Evolutionary conservation across 2,797 vertebrate species (phyloP).

Genomic region (Parauchenoglanis punctatus): DNA sequence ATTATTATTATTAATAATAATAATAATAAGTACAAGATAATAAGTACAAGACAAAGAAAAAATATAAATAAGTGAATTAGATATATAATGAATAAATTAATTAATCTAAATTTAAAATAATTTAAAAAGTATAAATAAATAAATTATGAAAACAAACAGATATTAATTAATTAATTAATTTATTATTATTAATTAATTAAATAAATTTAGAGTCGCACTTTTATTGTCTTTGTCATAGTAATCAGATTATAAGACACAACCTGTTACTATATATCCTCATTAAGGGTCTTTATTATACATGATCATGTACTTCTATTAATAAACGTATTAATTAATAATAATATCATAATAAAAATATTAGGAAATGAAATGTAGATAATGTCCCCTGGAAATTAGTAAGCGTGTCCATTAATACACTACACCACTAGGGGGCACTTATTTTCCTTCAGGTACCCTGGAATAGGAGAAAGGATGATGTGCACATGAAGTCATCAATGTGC

Average conservation of each 20-base stretch:
- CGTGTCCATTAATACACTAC: neutral
- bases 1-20: neutral
- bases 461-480: neutral
- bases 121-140: neutral
- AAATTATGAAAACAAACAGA: neutral
- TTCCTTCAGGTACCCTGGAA: neutral
- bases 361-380: neutral
- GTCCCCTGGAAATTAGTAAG: neutral
- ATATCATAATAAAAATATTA: neutral
- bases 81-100: too few relatives aligned
- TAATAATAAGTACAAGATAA: neutral
- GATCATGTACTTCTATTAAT: neutral
- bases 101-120: too few relatives aligned
- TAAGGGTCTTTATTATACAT: neutral
- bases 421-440: neutral
- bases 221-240: neutral
- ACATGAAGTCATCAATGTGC: neutral
- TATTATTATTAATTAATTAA: too few relatives aligned
- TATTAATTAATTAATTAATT: too few relatives aligned
- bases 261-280: neutral
- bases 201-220: neutral
- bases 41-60: too few relatives aligned
- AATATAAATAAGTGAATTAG: too few relatives aligned
- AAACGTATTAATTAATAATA: neutral
- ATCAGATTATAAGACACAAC: neutral